Conservation (phyloP, 2,888 invertebrate species). For the Anthophora plumipes region DNA sequence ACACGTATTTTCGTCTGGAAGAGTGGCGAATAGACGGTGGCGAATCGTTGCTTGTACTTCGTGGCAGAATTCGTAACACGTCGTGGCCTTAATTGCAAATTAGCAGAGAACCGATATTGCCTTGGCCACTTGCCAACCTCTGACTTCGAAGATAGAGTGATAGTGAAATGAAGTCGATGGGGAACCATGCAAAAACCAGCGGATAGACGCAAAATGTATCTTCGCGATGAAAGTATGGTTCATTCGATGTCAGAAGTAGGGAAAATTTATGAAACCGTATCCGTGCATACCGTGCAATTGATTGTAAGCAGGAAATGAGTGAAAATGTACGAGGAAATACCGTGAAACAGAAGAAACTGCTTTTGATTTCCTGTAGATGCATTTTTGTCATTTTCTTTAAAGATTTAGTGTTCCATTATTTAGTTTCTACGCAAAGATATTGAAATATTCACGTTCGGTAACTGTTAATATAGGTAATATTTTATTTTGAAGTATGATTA, state of each 20-base stretch:
- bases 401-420: no score
- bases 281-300: not conserved
- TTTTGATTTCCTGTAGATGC: no score
- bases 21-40: slow-evolving; percentile 1
- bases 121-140: slow-evolving; percentile 60
- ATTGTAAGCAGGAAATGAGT: not conserved
- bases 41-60: slow-evolving; percentile 43
- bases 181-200: slow-evolving; percentile 20
- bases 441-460: no score
- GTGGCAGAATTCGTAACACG: slow-evolving; percentile 63
- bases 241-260: not conserved
- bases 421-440: no score
- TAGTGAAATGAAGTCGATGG: slow-evolving; percentile 9
- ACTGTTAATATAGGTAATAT: no score
- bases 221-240: not conserved
- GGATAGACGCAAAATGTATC: not conserved
- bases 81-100: slow-evolving; percentile 71
- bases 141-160: slow-evolving; percentile 36
- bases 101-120: slow-evolving; percentile 65
- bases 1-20: slow-evolving; percentile 22
- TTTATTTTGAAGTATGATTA: no score
- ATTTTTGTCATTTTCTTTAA: no score
- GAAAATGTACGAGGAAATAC: not conserved
- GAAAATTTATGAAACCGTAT: not conserved
- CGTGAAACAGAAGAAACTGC: no score